Evolutionary conservation across 2,888 invertebrate genomes (phyloP), one percentile per base, ranked within the genome.

Genomic region (Stenoptilia bipunctidactyla): DNA sequence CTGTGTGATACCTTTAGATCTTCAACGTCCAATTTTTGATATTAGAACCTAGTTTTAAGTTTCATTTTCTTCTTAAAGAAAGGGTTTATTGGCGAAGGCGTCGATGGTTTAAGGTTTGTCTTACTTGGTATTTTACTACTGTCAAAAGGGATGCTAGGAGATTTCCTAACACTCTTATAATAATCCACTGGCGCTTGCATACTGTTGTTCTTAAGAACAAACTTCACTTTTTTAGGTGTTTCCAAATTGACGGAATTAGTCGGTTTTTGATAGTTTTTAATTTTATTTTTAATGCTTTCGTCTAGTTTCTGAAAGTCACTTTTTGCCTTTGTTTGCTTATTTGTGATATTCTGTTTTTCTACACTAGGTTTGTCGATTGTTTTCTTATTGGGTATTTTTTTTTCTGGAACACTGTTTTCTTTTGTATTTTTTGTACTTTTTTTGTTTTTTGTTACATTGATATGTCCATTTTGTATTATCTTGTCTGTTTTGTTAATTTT

Each of bases 121-220:
- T 90, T 90, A 0, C 61, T 60, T 0, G 94, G 94, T 51, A 85
- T 86, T 40, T 86, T 89, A 13, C 80, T 82, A 0, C 91, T 87
- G 58, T 94, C 92, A 48, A 85, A 94, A 0, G 94, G 93, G 46
- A 93, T 87, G 5, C 85, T 88, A 0, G 94, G 94, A 33, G 92
- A 92, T 38, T 86, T 86, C 36, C 85, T 72, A 0, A 94, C 83
- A 53, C 91, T 90, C 25, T 86, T 85, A 13, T 89, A 86, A 51
- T 94, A 93, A 47, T 94, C 93, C 1, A 88, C 80, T 0, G 91
- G 86, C 15, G 89, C 89, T 58, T 93, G 93, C 46, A 88, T 87
- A 1, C 85, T 87, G 56, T 93, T 93, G 45, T 88, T 85, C 48
- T 89, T 88, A 0, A 92, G 73, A 12, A 87, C 86, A 48, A 93